Base-by-base conservation (phyloP, 2,888 invertebrate genomes). In the Conistra vaccinii region DNA sequence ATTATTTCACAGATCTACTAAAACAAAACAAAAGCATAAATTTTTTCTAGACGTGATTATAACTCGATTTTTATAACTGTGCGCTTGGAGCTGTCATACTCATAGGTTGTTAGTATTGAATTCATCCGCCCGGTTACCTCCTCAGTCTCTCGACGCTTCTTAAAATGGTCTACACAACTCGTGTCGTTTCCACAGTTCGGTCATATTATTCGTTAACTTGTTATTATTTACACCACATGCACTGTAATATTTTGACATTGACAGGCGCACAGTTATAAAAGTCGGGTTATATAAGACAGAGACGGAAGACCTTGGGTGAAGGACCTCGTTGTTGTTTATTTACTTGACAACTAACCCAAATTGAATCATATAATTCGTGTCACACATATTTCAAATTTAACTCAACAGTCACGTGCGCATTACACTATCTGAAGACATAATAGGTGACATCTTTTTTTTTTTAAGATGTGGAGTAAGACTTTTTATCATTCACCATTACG, bases 401-500 rank as follows among this genome's bases (percentile, higher is more conserved):
- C 23, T 9, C 6, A 12, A 35, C 26, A 29, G 42, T 72, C 60
- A 72, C 63, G 71, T 35, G 45, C 14, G 14, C 26, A 26, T 48
- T 39, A 57, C 69, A 53, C n/a, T 70, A 53, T 35, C 58, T 20
- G 3, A 63, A 77, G 20, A 65, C 70, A 14, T 35, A 57, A 29
- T 35, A 26, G 39, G 60, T 12, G 20, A 45, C 29, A 51, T 72
- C 20, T 35, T 65, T 45, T 69, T 45, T 69, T 69, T 51, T 10
- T 17, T 23, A 39, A 61, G 20, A 45, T 35, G 35, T 45, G 26
- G 39, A 51, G 51, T 26, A 60, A 72, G 35, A 23, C 51, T 67
- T 67, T 74, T 68, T 76, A 68, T 76, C 53, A 61, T 76, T 76
- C 45, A 53, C 60, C 10, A 14, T 42, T 75, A 58, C 26, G 26